phyloP scores from a whole-genome alignment of 2,113 vertebrate genomes.

The Pluvianellus socialis region DNA sequence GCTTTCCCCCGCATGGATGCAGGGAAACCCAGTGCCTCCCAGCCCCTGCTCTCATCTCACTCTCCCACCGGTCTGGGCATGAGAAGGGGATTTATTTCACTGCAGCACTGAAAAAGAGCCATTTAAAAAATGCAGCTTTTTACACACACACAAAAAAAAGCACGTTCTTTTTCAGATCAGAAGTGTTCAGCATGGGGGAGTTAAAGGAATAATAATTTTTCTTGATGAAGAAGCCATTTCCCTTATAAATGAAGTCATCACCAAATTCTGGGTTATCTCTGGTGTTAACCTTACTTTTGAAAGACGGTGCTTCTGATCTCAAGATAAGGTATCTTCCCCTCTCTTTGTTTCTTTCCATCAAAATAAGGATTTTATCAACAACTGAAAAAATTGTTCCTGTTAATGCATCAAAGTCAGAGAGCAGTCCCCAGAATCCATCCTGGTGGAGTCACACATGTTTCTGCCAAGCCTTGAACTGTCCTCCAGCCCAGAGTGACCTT shows the following conservation, averaged over 20 bases:
- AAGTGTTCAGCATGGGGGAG: no score
- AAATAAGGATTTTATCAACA: background rate
- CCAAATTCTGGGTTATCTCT: background rate
- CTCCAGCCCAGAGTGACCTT: background rate
- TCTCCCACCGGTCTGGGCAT: background rate
- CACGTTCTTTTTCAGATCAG: background rate
- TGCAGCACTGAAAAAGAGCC: background rate
- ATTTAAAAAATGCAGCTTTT: background rate
- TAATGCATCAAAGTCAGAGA: background rate
- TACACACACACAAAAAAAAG: background rate
- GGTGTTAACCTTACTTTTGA: background rate
- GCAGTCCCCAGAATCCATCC: background rate
- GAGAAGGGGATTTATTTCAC: background rate
- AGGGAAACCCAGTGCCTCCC: background rate
- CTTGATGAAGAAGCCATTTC: background rate
- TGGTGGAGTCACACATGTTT: background rate
- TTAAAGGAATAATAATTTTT: background rate
- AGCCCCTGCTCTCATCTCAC: rapidly evolving
- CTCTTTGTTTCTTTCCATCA: background rate
- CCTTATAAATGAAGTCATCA: background rate
- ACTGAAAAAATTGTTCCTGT: background rate
- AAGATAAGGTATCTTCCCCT: background rate
- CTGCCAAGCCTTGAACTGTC: background rate
- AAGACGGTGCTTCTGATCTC: background rate
- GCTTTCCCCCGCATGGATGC: background rate